These are phyloP conservation scores for Hippocampus comes DNA, from an alignment of 2,113 vertebrate genomes.

Conservation along the genomic window DNA sequence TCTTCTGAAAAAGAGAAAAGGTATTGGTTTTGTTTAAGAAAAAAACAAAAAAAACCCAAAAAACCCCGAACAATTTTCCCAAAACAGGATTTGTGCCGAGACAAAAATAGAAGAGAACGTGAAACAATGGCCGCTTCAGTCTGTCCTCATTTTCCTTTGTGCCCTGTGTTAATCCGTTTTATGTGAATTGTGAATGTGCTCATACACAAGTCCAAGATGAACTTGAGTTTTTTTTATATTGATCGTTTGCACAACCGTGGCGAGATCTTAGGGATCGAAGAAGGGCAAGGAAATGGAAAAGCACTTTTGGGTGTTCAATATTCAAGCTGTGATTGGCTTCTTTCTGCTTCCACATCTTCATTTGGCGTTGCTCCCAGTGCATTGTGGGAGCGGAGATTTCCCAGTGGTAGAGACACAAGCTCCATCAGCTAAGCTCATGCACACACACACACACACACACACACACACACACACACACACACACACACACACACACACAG, in stretches of 20 bases:
- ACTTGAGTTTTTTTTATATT: slow-evolving; percentile 24
- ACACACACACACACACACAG: slow-evolving; percentile 28
- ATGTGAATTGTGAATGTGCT: slow-evolving; percentile 27
- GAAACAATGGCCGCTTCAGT: slow-evolving; percentile 13
- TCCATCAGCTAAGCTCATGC: slow-evolving; percentile 54
- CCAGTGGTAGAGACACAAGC: slow-evolving; percentile 57
- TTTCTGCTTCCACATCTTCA: slow-evolving; percentile 45
- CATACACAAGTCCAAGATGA: slow-evolving; percentile 23
- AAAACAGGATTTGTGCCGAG: slow-evolving; percentile 28
- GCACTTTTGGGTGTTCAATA: slow-evolving; percentile 19
- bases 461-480: slow-evolving; percentile 19
- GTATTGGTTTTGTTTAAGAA: slow-evolving; percentile 11
- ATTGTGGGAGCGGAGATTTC: slow-evolving; percentile 68
- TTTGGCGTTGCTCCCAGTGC: slow-evolving; percentile 60
- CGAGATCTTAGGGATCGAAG: slow-evolving; percentile 8
- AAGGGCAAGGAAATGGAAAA: slow-evolving; percentile 18
- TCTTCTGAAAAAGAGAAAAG: not conserved
- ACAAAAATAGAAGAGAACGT: slow-evolving; percentile 19
- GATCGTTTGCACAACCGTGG: slow-evolving; percentile 48
- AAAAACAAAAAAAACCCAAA: not conserved
- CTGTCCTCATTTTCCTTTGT: slow-evolving; percentile 34
- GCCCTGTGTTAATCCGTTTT: slow-evolving; percentile 44
- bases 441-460: slow-evolving; percentile 19
- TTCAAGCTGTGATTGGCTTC: slow-evolving; percentile 52
- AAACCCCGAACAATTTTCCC: not conserved